Base-by-base conservation (phyloP, 2,113 vertebrate species). In the Cardinalis cardinalis region DNA sequence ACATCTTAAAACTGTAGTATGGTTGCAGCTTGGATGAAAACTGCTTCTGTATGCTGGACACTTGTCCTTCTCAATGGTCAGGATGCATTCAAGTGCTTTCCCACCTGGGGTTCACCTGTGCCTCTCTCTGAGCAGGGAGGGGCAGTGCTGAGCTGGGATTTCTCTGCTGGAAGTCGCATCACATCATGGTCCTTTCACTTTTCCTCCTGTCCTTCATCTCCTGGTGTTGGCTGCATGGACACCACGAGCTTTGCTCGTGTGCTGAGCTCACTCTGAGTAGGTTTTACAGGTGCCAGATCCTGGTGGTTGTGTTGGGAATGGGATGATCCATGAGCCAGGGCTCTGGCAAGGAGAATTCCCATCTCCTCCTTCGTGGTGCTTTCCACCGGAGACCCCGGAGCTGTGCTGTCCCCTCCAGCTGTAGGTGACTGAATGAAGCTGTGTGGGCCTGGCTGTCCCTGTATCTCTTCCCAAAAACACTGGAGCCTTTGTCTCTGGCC, bases 401-500 rank as follows among this genome's bases (percentile, higher is more conserved):
- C 94, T 59, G 61, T 16, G 77, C 86, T 28, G 48, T 75, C 63
- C 70, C 70, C 55, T 88, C 95, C 93, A 94, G 96, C 96, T 96
- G 95, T 66, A 94, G 95, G 84, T 92, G 94, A 72, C 87, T 71
- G 34, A 82, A 32, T 77, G 90, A 73, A 88, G 93, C 92, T 88
- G 89, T 69, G 96, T 96, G 93, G 96, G 96, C 87, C 73, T 74
- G 6, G 69, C 89, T 81, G 59, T 80, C 90, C 93, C 85, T 72
- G 89, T 87, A 95, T 96, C 95, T 94, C 84, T 90, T 90, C 82
- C 87, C 75, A 51, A 29, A 74, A 95, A 97, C 96, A 97, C 91
- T 94, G 77, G 61, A 41, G 87, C 72, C 96, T 96, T 97, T 97
- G 97, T 97, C 74, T 93, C 80, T 61, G 81, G 95, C 93, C 92